These are phyloP conservation scores for Burhinus bistriatus DNA, from an alignment of 2,113 vertebrate species.

Conservation along the genomic window DNA sequence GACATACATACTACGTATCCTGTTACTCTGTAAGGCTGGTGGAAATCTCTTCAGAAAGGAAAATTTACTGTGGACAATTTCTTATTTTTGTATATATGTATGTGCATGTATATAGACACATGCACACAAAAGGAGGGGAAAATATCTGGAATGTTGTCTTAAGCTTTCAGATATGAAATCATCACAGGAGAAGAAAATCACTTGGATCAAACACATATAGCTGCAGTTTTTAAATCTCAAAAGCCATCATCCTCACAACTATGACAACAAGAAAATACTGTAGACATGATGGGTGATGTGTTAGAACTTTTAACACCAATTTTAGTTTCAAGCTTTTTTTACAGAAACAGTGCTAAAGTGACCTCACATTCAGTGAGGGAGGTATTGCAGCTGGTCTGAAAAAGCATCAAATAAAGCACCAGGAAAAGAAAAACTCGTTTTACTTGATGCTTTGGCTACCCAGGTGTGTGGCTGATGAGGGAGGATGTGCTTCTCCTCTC, in stretches of 20 bases:
- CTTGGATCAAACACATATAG: not conserved
- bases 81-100: not conserved
- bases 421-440: conserved; percentile 22
- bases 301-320: not conserved
- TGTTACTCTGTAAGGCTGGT: not conserved
- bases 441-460: not conserved
- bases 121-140: not conserved
- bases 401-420: not conserved
- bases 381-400: not conserved
- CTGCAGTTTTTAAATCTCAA: not conserved
- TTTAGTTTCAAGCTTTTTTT: not conserved
- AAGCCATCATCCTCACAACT: not conserved
- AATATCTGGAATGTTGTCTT: conserved; percentile 3
- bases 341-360: not conserved
- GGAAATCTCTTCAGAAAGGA: not conserved
- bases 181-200: not conserved
- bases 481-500: not conserved
- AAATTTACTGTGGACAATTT: not conserved
- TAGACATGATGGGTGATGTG: not conserved
- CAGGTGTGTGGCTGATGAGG: not conserved
- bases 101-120: not conserved
- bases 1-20: not conserved
- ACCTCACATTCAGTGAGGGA: not conserved
- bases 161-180: not conserved
- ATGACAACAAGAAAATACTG: not conserved